phyloP scores from a whole-genome alignment of 1,140 invertebrate species.

The Bathynomus jamesi region DNA sequence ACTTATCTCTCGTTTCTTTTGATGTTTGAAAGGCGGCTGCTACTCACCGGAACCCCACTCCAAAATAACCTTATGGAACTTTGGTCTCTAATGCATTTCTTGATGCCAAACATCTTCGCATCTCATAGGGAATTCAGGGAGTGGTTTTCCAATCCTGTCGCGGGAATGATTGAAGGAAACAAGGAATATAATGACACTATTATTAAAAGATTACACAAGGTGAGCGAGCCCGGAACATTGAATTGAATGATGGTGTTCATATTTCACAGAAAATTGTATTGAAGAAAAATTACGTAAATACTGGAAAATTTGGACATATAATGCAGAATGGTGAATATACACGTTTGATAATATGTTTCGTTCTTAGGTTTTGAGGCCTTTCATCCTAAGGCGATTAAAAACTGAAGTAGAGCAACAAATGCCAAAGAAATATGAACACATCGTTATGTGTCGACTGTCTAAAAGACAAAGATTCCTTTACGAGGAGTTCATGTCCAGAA shows the following conservation, averaged over 20 bases:
- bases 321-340: too few species aligned
- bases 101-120: slow-evolving; percentile 99
- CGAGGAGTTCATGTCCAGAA: slow-evolving; percentile 97
- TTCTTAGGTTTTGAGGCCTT: slow-evolving; percentile 85
- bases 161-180: slow-evolving; percentile 95
- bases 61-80: slow-evolving; percentile 99
- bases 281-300: too few species aligned
- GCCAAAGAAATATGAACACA: slow-evolving; percentile 97
- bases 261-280: too few species aligned
- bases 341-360: too few species aligned
- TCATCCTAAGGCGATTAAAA: slow-evolving; percentile 90
- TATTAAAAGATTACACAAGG: slow-evolving; percentile 93
- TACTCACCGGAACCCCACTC: slow-evolving; percentile 95
- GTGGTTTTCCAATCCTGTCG: slow-evolving; percentile 98
- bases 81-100: slow-evolving; percentile 99
- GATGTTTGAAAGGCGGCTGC: slow-evolving; percentile 58
- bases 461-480: slow-evolving; percentile 96
- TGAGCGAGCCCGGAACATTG: too few species aligned
- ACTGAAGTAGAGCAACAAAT: slow-evolving; percentile 98
- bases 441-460: slow-evolving; percentile 90
- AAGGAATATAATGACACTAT: slow-evolving; percentile 90
- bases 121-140: slow-evolving; percentile 80
- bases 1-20: slow-evolving; percentile 4
- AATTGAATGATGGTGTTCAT: too few species aligned
- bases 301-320: too few species aligned